phyloP scores from a whole-genome alignment of 1,140 invertebrate species.

The Hyphantria cunea region DNA sequence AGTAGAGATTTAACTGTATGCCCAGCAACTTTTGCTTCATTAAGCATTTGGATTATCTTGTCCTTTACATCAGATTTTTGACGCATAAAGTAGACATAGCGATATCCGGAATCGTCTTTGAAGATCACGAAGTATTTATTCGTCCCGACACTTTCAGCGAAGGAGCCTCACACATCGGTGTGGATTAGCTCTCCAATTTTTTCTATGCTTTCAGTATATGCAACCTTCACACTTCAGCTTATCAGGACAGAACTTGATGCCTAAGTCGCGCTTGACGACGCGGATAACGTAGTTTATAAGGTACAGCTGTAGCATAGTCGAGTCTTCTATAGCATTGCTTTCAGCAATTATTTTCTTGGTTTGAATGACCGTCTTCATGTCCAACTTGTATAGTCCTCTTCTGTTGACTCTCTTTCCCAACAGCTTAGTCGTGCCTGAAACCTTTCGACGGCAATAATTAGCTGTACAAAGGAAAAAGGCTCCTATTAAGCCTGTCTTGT shows the following conservation, averaged over 20 bases:
- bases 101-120: background rate
- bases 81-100: no score
- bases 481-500: background rate
- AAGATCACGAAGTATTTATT: no score
- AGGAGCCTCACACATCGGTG: no score
- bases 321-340: background rate
- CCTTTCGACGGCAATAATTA: no score
- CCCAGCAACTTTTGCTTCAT: background rate
- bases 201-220: no score
- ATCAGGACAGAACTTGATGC: background rate
- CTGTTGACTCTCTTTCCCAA: no score
- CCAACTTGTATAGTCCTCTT: background rate
- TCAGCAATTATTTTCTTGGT: background rate
- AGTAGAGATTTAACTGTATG: conserved; percentile 1
- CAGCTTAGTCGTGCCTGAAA: no score
- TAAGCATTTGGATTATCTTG: background rate
- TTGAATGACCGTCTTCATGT: background rate
- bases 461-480: no score
- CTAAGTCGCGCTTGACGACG: background rate
- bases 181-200: no score
- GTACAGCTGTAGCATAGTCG: background rate
- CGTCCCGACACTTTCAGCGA: no score
- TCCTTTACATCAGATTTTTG: background rate
- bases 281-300: no score
- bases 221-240: conserved; percentile 5